phyloP scores from a whole-genome alignment of 2,113 vertebrate genomes.

The Beaufortia kweichowensis region DNA sequence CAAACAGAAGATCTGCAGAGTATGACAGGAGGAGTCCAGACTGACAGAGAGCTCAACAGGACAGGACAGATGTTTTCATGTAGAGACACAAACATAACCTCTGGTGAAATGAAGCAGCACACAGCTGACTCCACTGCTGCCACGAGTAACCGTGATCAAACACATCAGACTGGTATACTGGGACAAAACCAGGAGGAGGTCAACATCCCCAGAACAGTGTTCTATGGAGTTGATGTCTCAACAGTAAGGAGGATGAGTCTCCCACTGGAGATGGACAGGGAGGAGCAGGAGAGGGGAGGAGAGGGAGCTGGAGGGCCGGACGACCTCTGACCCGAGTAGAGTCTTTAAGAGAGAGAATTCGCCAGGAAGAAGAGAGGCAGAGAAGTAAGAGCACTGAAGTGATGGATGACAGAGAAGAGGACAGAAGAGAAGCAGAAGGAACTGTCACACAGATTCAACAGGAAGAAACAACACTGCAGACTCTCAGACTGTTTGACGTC shows the following conservation, averaged over 20 bases:
- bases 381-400: slow-evolving; percentile 41
- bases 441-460: slow-evolving; percentile 51
- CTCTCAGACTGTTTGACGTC: slow-evolving; percentile 64
- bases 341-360: slow-evolving; percentile 69
- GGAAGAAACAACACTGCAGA: slow-evolving; percentile 61
- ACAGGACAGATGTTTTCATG: slow-evolving; percentile 14
- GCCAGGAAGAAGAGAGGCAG: slow-evolving; percentile 58
- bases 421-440: slow-evolving; percentile 14
- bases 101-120: not conserved
- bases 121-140: not conserved
- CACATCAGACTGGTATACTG: slow-evolving; percentile 35
- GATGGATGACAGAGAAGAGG: slow-evolving; percentile 46
- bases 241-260: slow-evolving; percentile 33
- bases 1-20: slow-evolving; percentile 62
- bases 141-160: not conserved
- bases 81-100: not conserved
- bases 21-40: slow-evolving; percentile 58
- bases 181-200: slow-evolving; percentile 50
- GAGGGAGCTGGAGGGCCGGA: slow-evolving; percentile 68
- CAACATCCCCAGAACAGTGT: slow-evolving; percentile 69
- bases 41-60: not conserved
- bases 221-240: slow-evolving; percentile 68
- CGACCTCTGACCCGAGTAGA: slow-evolving; percentile 72
- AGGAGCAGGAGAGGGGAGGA: slow-evolving; percentile 58
- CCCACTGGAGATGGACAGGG: slow-evolving; percentile 47